Base-by-base conservation (phyloP, 53 echinoderm and acorn worm genomes). In the Crossaster papposus region DNA sequence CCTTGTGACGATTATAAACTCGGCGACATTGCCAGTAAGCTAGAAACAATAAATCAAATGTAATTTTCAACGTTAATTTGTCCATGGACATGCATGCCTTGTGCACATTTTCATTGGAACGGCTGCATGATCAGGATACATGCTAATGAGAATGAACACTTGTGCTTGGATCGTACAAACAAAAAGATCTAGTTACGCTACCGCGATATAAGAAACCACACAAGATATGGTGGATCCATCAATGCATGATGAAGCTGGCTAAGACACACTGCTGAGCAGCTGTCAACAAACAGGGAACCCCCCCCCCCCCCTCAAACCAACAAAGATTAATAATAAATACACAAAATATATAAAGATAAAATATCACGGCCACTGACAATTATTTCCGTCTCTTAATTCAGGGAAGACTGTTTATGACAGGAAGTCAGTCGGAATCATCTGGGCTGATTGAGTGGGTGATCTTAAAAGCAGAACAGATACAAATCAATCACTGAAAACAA, bases 171-270 rank as follows among this genome's bases (percentile, higher is more conserved):
- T 11, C 22, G 68, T 68, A 68, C 68, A 68, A 68, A 68, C 68
- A 68, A 68, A 68, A 68, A 1, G 68, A 68, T 68, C 68, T 68
- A 68, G 68, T 68, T 68, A 68, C 68, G 2, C 68, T 68, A 11
- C 68, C 26, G 68, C 24, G 68, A 28, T 68, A 28, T 23, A n/a
- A 68, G 68, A 68, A 68, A 4, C 9, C 28, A 68, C 28, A 68
- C 22, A n/a, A 68, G 24, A 68, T 68, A 10, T 23, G 28, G 29
- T 23, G 28, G 29, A 68, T 68, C 68, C 68, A 68, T 68, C 68
- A n/a, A 68, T 26, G 23, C 62, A 3, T 23, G 17, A 3, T 23
- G 17, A 62, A 23, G 15, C 62, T 62, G 62, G 44, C 44, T 9
- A n/a, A 5, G 62, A 62, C 8, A 62, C n/a, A 68, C 28, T 26